Percentiles rank a stretch among this genome's conserved stretches.
Conservation (phyloP, 1,140 invertebrate genomes). For the Kradibia gibbosae region DNA sequence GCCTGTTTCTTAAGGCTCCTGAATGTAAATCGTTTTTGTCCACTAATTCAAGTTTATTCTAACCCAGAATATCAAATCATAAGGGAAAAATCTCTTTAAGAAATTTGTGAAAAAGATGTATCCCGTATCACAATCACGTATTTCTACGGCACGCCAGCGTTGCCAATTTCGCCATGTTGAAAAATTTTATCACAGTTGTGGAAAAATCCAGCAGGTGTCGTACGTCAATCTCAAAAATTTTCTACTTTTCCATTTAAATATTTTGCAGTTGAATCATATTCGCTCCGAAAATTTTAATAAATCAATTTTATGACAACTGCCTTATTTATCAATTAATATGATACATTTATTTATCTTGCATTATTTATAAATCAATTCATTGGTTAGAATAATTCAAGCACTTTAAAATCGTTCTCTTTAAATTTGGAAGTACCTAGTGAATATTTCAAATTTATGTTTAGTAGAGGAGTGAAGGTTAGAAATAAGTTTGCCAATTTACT, state of each 20-base stretch:
- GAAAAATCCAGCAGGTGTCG: conserved; percentile 35
- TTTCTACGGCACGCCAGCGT: conserved; percentile 41
- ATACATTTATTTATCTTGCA: too few species aligned
- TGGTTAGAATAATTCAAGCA: background rate
- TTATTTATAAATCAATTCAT: background rate
- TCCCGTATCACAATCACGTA: conserved; percentile 27
- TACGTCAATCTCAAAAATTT: background rate
- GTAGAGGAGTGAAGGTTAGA: background rate
- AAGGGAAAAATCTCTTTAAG: conserved; percentile 28
- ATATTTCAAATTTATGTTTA: background rate
- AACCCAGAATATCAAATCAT: conserved; percentile 30
- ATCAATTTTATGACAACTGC: background rate
- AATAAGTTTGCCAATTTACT: background rate
- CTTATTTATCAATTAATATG: too few species aligned
- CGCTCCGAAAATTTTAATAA: background rate
- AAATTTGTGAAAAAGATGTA: background rate
- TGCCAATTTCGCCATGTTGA: conserved; percentile 42
- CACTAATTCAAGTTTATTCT: background rate
- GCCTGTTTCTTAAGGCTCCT: conserved; percentile 10
- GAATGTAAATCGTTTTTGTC: background rate
- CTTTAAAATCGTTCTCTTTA: background rate
- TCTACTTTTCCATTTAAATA: conserved; percentile 1
- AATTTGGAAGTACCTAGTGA: background rate
- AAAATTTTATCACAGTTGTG: conserved; percentile 30
- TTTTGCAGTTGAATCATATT: background rate